Evolutionary conservation across 2,113 vertebrate genomes (phyloP).

Genomic region (Thymallus thymallus): DNA sequence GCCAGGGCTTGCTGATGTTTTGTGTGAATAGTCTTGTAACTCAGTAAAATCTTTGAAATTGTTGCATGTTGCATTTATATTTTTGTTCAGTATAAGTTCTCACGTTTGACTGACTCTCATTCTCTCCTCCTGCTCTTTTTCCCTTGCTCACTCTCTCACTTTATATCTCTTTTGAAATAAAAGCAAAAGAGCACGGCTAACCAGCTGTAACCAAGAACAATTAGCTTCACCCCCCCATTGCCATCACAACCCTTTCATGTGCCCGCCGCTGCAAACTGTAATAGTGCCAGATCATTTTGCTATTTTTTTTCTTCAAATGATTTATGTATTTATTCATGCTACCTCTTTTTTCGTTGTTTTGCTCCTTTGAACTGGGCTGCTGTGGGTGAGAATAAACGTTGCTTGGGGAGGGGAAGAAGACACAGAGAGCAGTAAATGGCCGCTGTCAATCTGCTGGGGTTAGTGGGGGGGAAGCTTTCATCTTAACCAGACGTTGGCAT

Average conservation of each 20-base stretch:
- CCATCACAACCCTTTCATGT: slow-evolving; percentile 35
- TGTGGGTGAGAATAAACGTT: slow-evolving; percentile 28
- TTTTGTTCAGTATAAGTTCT: slow-evolving; percentile 1
- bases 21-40: too few relatives aligned
- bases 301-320: slow-evolving; percentile 25
- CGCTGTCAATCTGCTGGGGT: slow-evolving; percentile 19
- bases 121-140: neutral
- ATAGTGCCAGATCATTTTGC: slow-evolving; percentile 40
- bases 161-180: slow-evolving; percentile 16
- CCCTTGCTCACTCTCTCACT: neutral
- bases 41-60: neutral
- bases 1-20: too few relatives aligned
- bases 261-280: slow-evolving; percentile 1
- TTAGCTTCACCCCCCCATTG: neutral
- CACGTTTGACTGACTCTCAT: neutral
- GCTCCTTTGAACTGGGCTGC: slow-evolving; percentile 35
- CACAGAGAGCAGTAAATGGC: slow-evolving; percentile 40
- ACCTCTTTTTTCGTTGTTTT: neutral
- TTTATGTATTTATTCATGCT: slow-evolving; percentile 30
- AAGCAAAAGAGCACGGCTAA: slow-evolving; percentile 32
- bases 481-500: slow-evolving; percentile 49
- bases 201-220: too few relatives aligned
- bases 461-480: slow-evolving; percentile 56
- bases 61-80: too few relatives aligned
- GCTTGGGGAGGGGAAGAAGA: slow-evolving; percentile 26